phyloP scores from a whole-genome alignment of 2,113 vertebrate genomes.

The Misgurnus mizolepis region DNA sequence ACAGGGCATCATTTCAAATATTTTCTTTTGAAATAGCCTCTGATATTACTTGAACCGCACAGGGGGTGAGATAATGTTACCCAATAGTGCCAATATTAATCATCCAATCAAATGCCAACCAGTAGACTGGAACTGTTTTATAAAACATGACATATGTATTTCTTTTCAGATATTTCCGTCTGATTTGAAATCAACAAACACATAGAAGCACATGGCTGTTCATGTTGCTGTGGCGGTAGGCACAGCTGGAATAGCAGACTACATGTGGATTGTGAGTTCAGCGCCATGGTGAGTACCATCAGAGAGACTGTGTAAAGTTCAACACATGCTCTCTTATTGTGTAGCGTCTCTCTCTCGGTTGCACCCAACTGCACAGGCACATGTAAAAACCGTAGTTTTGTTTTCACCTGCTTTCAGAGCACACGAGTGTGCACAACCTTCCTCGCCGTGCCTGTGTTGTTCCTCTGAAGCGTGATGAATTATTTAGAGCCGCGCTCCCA shows the following conservation, averaged over 20 bases:
- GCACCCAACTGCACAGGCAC: not conserved
- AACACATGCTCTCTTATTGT: slow-evolving; percentile 22
- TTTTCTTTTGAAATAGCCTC: too few species aligned
- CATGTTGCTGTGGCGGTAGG: slow-evolving; percentile 8
- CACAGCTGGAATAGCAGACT: slow-evolving; percentile 20
- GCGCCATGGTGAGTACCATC: slow-evolving; percentile 30
- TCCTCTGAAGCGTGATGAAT: slow-evolving; percentile 11
- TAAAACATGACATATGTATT: not conserved
- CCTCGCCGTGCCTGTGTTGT: slow-evolving; percentile 15
- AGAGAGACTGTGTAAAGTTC: slow-evolving; percentile 19
- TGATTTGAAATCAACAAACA: slow-evolving; percentile 23
- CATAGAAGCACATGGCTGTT: not conserved
- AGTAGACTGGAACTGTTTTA: not conserved
- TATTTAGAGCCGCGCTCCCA: slow-evolving; percentile 45
- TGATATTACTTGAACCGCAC: too few species aligned
- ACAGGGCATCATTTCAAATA: too few species aligned
- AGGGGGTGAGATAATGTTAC: too few species aligned
- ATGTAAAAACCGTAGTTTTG: not conserved
- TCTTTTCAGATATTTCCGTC: not conserved
- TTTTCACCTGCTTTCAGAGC: slow-evolving; percentile 19
- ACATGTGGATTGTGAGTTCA: slow-evolving; percentile 21
- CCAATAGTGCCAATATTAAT: too few species aligned
- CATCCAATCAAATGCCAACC: too few species aligned
- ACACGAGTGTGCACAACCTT: not conserved
- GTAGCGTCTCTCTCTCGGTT: not conserved